Conservation (phyloP, 2,888 invertebrate genomes). For the Cantharis rustica region DNA sequence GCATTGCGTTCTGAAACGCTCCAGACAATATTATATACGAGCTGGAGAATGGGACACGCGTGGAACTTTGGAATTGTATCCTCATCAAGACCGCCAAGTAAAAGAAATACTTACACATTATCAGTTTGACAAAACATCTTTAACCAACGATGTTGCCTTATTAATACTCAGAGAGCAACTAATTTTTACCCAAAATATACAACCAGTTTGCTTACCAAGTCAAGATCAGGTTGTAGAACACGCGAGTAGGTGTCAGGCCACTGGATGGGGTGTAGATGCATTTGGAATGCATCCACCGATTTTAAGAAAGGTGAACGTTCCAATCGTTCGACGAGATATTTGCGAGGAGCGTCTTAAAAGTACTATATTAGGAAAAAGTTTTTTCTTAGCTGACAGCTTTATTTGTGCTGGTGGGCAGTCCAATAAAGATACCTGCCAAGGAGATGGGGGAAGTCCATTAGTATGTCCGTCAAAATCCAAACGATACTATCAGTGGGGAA, state of each 20-base stretch:
- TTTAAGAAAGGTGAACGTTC: slow-evolving; percentile 72
- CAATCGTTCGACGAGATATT: slow-evolving; percentile 60
- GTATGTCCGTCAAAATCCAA: slow-evolving; percentile 65
- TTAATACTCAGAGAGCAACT: slow-evolving; percentile 65
- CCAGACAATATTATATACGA: slow-evolving; percentile 56
- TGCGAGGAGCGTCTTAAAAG: slow-evolving; percentile 61
- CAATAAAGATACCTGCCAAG: slow-evolving; percentile 74
- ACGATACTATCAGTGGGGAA: background rate
- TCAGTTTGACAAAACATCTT: slow-evolving; percentile 66
- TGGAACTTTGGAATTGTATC: slow-evolving; percentile 68
- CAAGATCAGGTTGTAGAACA: slow-evolving; percentile 55
- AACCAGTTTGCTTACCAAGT: slow-evolving; percentile 69
- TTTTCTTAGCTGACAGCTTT: slow-evolving; percentile 69
- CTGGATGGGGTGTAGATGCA: slow-evolving; percentile 76
- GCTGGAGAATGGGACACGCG: slow-evolving; percentile 86
- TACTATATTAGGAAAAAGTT: slow-evolving; percentile 71
- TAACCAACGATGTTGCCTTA: slow-evolving; percentile 77
- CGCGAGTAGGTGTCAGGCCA: slow-evolving; percentile 65
- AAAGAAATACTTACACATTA: slow-evolving; percentile 63
- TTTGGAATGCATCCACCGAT: slow-evolving; percentile 64
- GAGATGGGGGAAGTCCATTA: slow-evolving; percentile 80
- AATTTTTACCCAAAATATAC: slow-evolving; percentile 69
- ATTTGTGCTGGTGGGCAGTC: slow-evolving; percentile 51
- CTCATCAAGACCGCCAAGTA: slow-evolving; percentile 72
- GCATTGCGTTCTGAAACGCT: slow-evolving; percentile 67